Conservation (phyloP, 23 tunicate species). For the Ascidia mentula region DNA sequence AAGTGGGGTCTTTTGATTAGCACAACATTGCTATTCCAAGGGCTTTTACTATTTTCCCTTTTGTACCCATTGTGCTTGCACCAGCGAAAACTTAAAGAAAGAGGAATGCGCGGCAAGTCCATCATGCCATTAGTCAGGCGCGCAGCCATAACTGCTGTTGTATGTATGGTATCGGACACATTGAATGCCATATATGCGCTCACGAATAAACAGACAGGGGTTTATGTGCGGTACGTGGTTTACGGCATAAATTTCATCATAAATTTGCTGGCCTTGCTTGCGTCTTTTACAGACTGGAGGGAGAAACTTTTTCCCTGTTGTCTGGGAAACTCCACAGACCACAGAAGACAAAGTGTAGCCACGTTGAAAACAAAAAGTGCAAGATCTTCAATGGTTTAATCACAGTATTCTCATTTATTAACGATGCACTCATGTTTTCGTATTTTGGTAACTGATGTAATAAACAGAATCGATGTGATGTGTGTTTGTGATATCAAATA, state of each 20-base stretch:
- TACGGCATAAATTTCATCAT: slow-evolving; percentile 23
- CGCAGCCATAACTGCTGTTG: slow-evolving; percentile 24
- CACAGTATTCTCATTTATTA: too few species aligned
- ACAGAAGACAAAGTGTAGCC: background rate
- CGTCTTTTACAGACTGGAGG: slow-evolving; percentile 33
- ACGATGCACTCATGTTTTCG: too few species aligned
- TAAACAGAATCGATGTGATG: too few species aligned
- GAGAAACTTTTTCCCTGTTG: slow-evolving; percentile 12
- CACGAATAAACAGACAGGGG: background rate
- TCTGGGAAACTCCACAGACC: background rate
- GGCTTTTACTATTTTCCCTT: slow-evolving; percentile 13
- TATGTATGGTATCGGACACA: slow-evolving; percentile 8
- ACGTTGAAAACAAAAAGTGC: background rate
- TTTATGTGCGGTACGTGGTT: slow-evolving; percentile 16
- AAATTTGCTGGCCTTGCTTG: slow-evolving; percentile 10
- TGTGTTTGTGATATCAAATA: too few species aligned
- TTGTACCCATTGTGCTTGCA: slow-evolving; percentile 22
- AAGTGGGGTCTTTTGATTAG: slow-evolving; percentile 19
- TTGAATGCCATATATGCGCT: slow-evolving; percentile 9
- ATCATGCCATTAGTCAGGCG: slow-evolving; percentile 6
- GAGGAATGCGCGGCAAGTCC: slow-evolving; percentile 7
- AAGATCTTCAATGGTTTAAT: background rate
- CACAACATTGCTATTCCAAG: slow-evolving; percentile 20
- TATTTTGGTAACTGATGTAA: too few species aligned
- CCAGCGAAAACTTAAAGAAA: background rate